Conservation (phyloP, 2,888 invertebrate genomes). For the Scaptomyza caliginosa region DNA sequence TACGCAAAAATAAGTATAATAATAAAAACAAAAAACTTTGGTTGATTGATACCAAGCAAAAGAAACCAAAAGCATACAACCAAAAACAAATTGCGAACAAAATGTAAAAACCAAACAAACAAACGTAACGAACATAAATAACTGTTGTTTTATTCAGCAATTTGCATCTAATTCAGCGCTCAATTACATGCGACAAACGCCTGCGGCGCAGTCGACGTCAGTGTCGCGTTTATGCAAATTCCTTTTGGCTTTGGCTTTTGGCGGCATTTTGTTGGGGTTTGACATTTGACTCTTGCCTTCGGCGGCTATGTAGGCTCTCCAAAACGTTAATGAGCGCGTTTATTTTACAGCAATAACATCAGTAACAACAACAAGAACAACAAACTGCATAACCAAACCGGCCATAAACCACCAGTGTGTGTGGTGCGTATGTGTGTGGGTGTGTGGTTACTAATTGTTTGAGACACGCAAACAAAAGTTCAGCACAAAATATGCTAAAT, state of each 20-base stretch:
- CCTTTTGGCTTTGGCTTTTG: slow-evolving; percentile 49
- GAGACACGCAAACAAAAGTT: slow-evolving; percentile 78
- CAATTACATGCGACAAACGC: slow-evolving; percentile 58
- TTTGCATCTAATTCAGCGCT: slow-evolving; percentile 73
- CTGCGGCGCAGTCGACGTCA: slow-evolving; percentile 6
- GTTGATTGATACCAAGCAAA: slow-evolving; percentile 50
- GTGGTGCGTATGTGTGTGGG: slow-evolving; percentile 28
- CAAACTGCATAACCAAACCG: slow-evolving; percentile 11
- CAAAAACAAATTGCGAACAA: slow-evolving; percentile 40
- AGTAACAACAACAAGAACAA: slow-evolving; percentile 7
- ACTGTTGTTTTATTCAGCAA: slow-evolving; percentile 72
- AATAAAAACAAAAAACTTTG: slow-evolving; percentile 49
- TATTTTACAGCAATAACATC: slow-evolving; percentile 50
- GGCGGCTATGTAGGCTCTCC: slow-evolving; percentile 44
- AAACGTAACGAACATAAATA: slow-evolving; percentile 67
- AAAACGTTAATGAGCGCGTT: slow-evolving; percentile 67
- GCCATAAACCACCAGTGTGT: slow-evolving; percentile 1
- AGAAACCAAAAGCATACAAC: slow-evolving; percentile 37
- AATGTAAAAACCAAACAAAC: slow-evolving; percentile 43
- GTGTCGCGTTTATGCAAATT: slow-evolving; percentile 59
- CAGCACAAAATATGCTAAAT: slow-evolving; percentile 72
- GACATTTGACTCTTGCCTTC: slow-evolving; percentile 46
- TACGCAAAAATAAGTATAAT: slow-evolving; percentile 63
- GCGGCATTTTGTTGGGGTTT: slow-evolving; percentile 42
- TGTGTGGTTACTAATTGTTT: slow-evolving; percentile 72